phyloP scores from a whole-genome alignment of 2,113 vertebrate genomes.

The Indicator indicator region DNA sequence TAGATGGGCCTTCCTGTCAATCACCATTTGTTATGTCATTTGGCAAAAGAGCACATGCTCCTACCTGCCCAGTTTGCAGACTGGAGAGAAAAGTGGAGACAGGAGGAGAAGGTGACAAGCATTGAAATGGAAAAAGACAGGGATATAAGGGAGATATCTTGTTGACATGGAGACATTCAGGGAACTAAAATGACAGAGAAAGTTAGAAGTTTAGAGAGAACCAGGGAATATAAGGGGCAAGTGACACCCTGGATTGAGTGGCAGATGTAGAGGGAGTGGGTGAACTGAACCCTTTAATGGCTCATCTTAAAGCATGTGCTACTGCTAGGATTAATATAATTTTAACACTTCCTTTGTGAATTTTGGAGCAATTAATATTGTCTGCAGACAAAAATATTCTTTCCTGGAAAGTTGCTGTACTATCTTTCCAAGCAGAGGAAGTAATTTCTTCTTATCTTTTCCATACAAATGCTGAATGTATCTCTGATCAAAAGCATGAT shows the following conservation, averaged over 20 bases:
- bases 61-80: not conserved
- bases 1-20: not conserved
- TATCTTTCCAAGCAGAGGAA: not conserved
- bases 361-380: not conserved
- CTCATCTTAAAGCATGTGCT: not conserved
- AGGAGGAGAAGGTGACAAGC: not conserved
- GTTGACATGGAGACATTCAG: fast-evolving
- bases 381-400: not conserved
- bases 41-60: not conserved
- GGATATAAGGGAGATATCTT: not conserved
- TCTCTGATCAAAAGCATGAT: not conserved
- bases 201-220: not conserved
- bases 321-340: not conserved
- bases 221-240: not conserved
- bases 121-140: not conserved
- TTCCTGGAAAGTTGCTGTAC: not conserved
- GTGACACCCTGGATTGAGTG: not conserved
- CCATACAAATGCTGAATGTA: not conserved
- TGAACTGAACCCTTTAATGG: not conserved
- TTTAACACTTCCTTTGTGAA: not conserved
- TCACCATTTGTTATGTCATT: not conserved
- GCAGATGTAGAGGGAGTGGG: not conserved
- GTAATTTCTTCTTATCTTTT: not conserved
- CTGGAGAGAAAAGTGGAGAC: not conserved
- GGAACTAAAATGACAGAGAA: not conserved